These are phyloP conservation scores for Tetragonula clypearis DNA, from an alignment of 1,140 invertebrate genomes.

Conservation along the genomic window DNA sequence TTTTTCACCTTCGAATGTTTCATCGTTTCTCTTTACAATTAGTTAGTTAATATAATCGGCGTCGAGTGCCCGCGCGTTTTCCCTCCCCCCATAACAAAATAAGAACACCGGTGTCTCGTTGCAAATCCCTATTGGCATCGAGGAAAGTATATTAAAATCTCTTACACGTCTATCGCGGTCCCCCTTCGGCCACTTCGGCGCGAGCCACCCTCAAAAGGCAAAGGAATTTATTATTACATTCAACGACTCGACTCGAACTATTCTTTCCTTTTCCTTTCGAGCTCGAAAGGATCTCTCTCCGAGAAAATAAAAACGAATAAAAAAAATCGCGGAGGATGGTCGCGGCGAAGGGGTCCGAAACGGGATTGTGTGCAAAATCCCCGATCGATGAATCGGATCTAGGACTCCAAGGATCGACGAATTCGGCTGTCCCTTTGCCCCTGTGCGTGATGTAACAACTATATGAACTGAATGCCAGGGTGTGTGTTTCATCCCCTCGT, in stretches of 20 bases:
- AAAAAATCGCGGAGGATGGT: neutral
- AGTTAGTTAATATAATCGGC: neutral
- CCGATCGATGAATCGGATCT: neutral
- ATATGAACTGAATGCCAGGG: neutral
- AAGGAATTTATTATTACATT: neutral
- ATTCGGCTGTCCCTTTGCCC: constrained; percentile 3
- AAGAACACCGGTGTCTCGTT: constrained; percentile 23
- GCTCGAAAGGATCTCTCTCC: neutral
- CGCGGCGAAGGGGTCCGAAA: neutral
- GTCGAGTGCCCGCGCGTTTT: constrained; percentile 7
- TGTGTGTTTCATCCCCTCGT: neutral
- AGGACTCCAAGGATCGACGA: neutral
- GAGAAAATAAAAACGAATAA: neutral
- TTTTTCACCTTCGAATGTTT: neutral
- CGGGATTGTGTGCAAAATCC: neutral
- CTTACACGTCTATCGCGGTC: constrained; percentile 13
- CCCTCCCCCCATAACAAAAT: constrained; percentile 22
- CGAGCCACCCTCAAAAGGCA: too few species aligned
- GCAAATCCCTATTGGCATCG: constrained; percentile 37
- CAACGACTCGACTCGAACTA: neutral
- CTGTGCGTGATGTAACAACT: constrained; percentile 45
- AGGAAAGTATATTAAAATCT: constrained; percentile 36
- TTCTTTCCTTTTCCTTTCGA: neutral
- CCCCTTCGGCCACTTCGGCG: neutral
- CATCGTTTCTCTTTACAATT: neutral